phyloP scores from a whole-genome alignment of 1,140 invertebrate species.

The Lepidurus packardi region DNA sequence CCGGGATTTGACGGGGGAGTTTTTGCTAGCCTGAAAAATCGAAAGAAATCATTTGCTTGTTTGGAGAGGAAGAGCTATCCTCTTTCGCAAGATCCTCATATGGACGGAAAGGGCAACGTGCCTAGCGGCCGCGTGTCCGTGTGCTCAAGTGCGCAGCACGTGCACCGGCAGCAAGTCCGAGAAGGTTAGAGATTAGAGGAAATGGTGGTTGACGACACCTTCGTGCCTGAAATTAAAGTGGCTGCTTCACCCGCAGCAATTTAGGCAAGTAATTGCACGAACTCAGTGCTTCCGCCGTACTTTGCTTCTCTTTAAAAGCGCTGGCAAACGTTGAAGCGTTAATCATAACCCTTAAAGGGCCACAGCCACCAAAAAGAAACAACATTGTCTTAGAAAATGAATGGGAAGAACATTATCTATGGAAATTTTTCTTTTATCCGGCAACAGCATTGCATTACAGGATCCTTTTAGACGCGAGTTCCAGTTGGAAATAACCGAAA shows the following conservation, averaged over 20 bases:
- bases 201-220: conserved; percentile 17
- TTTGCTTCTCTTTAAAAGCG: background rate
- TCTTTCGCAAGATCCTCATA: background rate
- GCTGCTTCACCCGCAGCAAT: background rate
- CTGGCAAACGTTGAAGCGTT: background rate
- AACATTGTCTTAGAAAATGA: no score
- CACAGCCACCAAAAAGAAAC: no score
- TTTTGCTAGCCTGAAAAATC: no score
- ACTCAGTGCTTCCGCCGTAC: background rate
- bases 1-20: no score
- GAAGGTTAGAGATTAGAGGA: conserved; percentile 7
- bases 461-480: no score
- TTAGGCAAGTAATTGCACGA: conserved; percentile 2
- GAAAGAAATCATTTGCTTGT: no score
- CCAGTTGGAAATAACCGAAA: no score
- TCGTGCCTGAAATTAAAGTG: background rate
- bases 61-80: no score
- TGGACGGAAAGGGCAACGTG: background rate
- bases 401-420: no score
- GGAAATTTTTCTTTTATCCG: no score
- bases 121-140: background rate
- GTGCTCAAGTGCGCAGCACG: background rate
- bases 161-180: background rate
- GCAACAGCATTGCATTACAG: no score
- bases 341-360: no score